phyloP scores from a whole-genome alignment of 2,113 vertebrate genomes.

The Craseonycteris thonglongyai region DNA sequence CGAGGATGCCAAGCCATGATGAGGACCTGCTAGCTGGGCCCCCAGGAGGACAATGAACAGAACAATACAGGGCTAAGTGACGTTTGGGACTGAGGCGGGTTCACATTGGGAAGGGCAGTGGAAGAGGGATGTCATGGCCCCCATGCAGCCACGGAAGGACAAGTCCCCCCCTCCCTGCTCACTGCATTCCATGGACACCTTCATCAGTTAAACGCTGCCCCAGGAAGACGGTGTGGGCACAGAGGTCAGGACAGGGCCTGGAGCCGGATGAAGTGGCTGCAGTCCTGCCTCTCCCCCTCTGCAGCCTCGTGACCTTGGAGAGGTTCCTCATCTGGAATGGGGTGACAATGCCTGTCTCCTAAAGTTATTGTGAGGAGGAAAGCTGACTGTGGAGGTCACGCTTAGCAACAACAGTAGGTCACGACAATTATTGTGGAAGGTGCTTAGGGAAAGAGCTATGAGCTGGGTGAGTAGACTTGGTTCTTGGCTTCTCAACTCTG shows the following conservation, averaged over 20 bases:
- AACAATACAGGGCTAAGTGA: not conserved
- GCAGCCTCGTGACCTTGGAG: not conserved
- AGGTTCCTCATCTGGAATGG: not conserved
- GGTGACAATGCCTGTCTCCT: not conserved
- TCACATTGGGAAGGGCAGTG: not conserved
- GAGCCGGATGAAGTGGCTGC: too few relatives aligned
- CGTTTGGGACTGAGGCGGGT: not conserved
- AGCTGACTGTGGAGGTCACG: not conserved
- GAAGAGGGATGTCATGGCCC: not conserved
- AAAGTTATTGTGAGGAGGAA: not conserved
- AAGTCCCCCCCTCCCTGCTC: accelerated
- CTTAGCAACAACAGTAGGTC: not conserved
- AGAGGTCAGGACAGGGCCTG: not conserved
- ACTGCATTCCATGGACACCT: not conserved
- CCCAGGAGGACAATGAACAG: not conserved
- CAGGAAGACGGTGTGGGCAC: not conserved
- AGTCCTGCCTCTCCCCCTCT: not conserved
- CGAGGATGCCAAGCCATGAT: not conserved
- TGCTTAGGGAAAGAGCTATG: not conserved
- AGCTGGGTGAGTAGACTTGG: not conserved
- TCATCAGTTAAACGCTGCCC: not conserved
- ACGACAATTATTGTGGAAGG: not conserved
- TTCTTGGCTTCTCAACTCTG: not conserved
- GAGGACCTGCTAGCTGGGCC: not conserved
- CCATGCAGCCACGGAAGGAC: not conserved